These are phyloP conservation scores for Volucella inflata DNA, from an alignment of 2,888 invertebrate genomes.

Conservation along the genomic window DNA sequence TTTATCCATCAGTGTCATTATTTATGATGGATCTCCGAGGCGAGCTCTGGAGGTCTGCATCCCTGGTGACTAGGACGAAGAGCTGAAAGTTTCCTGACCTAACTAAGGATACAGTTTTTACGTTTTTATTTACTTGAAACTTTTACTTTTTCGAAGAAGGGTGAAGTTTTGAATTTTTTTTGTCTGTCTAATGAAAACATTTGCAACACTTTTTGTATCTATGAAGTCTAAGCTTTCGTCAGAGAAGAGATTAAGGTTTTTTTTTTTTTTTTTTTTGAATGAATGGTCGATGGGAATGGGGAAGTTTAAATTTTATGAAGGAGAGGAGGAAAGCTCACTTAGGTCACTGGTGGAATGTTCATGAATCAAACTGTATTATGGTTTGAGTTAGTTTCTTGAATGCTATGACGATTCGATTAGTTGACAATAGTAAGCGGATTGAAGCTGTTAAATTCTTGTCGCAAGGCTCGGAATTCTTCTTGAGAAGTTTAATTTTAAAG, in stretches of 20 bases:
- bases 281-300: too few relatives aligned
- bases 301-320: too few relatives aligned
- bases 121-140: slow-evolving; percentile 46
- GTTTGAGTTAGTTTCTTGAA: too few relatives aligned
- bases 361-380: too few relatives aligned
- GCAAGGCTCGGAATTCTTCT: too few relatives aligned
- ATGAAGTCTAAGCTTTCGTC: slow-evolving; percentile 31
- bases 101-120: slow-evolving; percentile 50
- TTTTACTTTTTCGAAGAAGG: slow-evolving; percentile 13
- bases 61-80: slow-evolving; percentile 18
- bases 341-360: too few relatives aligned
- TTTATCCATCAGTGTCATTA: slow-evolving; percentile 69
- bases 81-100: slow-evolving; percentile 29
- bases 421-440: too few relatives aligned
- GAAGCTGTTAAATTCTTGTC: too few relatives aligned
- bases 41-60: neutral
- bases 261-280: neutral
- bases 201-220: slow-evolving; percentile 20
- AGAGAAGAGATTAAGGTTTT: slow-evolving; percentile 20
- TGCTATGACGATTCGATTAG: too few relatives aligned
- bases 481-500: too few relatives aligned
- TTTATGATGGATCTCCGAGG: slow-evolving; percentile 52
- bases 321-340: too few relatives aligned
- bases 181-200: neutral
- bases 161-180: slow-evolving; percentile 35